Conservation (phyloP, 2,797 vertebrate genomes). For the Pseudochirops corinnae region DNA sequence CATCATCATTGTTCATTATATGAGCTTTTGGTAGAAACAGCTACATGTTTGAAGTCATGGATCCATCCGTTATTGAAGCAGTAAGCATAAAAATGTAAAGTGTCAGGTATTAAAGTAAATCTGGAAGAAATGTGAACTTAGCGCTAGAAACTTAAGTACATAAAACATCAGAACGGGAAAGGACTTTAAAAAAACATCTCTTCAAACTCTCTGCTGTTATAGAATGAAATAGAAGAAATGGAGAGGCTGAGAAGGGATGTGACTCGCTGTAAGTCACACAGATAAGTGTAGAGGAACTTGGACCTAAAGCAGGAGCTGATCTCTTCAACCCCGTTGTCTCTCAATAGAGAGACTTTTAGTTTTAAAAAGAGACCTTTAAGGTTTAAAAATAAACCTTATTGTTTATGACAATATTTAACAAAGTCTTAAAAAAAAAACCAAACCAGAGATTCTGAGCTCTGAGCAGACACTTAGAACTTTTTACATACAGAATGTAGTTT, state of each 20-base stretch:
- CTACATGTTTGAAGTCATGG: background rate
- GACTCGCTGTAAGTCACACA: background rate
- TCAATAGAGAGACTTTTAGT: background rate
- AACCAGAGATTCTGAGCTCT: background rate
- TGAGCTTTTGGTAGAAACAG: background rate
- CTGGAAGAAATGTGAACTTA: background rate
- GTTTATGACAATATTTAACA: background rate
- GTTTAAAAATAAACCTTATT: background rate
- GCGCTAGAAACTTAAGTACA: background rate
- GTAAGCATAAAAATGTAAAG: no score
- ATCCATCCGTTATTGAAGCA: background rate
- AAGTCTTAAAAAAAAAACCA: background rate
- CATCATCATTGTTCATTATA: background rate
- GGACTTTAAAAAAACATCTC: background rate
- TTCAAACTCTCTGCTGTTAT: background rate
- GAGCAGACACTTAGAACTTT: background rate
- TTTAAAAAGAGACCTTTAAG: background rate
- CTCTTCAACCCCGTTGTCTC: background rate
- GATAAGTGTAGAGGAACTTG: background rate
- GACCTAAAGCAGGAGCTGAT: background rate
- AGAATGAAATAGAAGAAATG: background rate
- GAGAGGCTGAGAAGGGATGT: background rate
- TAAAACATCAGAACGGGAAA: background rate
- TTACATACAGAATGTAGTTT: background rate
- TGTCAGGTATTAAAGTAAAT: no score